Conservation (phyloP, 2,888 invertebrate species). For the Sthenelais limicola region DNA sequence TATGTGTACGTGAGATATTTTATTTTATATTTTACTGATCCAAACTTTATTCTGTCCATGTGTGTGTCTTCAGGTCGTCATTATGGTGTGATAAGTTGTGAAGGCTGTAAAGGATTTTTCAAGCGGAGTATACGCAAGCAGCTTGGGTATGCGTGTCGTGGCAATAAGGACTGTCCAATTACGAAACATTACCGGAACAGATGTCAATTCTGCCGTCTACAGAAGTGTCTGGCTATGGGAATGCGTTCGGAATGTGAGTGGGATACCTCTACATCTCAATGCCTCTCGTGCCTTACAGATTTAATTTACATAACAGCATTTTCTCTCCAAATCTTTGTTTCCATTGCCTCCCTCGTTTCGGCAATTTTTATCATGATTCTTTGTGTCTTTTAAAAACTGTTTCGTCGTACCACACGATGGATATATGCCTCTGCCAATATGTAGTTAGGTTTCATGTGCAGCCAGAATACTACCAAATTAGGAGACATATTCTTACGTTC, state of each 20-base stretch:
- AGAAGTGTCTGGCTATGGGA: conserved; percentile 97
- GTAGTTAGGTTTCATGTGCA: too few species aligned
- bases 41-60: too few species aligned
- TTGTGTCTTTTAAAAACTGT: too few species aligned
- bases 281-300: too few species aligned
- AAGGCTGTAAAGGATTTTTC: conserved; percentile 98
- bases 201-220: conserved; percentile 97
- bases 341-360: not conserved
- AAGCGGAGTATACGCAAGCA: conserved; percentile 97
- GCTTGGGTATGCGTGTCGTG: conserved; percentile 95
- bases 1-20: too few species aligned
- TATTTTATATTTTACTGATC: too few species aligned
- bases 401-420: too few species aligned
- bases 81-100: conserved; percentile 92
- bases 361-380: not conserved
- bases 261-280: not conserved
- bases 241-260: conserved; percentile 98
- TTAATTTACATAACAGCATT: not conserved
- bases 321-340: not conserved
- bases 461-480: too few species aligned
- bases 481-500: too few species aligned
- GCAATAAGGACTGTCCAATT: conserved; percentile 96
- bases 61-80: conserved; percentile 79
- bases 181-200: conserved; percentile 98
- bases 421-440: too few species aligned